phyloP scores from a whole-genome alignment of 2,888 invertebrate genomes.

The Eulithis prunata region DNA sequence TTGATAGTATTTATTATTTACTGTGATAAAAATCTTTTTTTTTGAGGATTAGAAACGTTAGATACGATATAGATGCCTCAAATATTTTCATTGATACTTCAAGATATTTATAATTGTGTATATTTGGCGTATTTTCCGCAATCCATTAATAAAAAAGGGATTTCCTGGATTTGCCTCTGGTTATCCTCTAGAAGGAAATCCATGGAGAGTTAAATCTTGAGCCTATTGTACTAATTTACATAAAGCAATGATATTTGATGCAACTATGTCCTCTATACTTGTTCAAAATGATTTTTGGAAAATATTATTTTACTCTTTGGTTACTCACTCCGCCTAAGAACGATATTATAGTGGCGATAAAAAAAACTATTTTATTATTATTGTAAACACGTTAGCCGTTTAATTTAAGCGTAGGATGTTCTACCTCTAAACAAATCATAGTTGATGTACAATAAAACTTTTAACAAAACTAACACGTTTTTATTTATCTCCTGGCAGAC shows the following conservation, averaged over 20 bases:
- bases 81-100: slow-evolving; percentile 20
- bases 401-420: slow-evolving; percentile 82
- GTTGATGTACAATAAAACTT: slow-evolving; percentile 84
- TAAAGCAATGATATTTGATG: slow-evolving; percentile 38
- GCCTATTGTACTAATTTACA: not conserved
- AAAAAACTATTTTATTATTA: slow-evolving; percentile 66
- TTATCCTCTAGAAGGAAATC: not conserved
- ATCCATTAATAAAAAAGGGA: not conserved
- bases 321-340: slow-evolving; percentile 78
- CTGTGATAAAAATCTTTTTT: slow-evolving; percentile 75
- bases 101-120: slow-evolving; percentile 40
- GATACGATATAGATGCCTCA: slow-evolving; percentile 36
- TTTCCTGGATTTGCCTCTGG: not conserved
- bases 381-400: slow-evolving; percentile 76
- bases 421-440: slow-evolving; percentile 83
- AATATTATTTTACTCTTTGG: slow-evolving; percentile 54
- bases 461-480: slow-evolving; percentile 68
- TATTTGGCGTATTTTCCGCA: slow-evolving; percentile 15
- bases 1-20: slow-evolving; percentile 80
- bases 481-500: slow-evolving; percentile 29
- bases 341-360: slow-evolving; percentile 72
- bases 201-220: not conserved
- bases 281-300: slow-evolving; percentile 31
- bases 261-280: slow-evolving; percentile 42
- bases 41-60: slow-evolving; percentile 46